Evolutionary conservation across 2,888 invertebrate species (phyloP).

Genomic region (Hemistola chrysoprasaria): DNA sequence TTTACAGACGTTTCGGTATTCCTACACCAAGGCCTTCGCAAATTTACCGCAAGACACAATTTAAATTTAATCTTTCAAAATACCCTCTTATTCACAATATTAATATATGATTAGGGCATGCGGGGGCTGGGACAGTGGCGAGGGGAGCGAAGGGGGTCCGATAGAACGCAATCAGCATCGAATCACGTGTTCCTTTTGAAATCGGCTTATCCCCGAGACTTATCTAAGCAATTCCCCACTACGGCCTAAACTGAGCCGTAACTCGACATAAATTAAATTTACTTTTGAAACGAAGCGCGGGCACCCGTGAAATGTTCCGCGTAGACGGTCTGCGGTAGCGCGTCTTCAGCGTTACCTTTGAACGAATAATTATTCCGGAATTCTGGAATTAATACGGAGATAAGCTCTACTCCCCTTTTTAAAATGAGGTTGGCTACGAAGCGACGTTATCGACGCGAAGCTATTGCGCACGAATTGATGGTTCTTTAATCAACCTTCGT

Average conservation of each 20-base stretch:
- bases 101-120: conserved; percentile 70
- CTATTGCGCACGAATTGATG: conserved; percentile 42
- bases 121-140: conserved; percentile 32
- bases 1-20: conserved; percentile 5
- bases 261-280: conserved; percentile 32
- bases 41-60: conserved; percentile 39
- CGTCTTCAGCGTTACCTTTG: conserved; percentile 67
- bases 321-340: conserved; percentile 49
- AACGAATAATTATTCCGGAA: conserved; percentile 75
- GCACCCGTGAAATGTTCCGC: conserved; percentile 46
- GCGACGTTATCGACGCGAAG: conserved; percentile 42
- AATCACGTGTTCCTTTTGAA: conserved; percentile 78
- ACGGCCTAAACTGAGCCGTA: conserved; percentile 44
- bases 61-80: conserved; percentile 68
- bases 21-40: conserved; percentile 1
- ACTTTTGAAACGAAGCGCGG: conserved; percentile 31
- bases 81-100: conserved; percentile 69
- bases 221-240: conserved; percentile 41
- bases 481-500: conserved; percentile 40
- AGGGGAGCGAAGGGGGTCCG: conserved; percentile 30
- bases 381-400: conserved; percentile 74
- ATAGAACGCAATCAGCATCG: conserved; percentile 70
- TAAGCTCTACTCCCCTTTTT: conserved; percentile 53
- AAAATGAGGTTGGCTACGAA: conserved; percentile 36
- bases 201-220: conserved; percentile 70